Evolutionary conservation across 2,797 vertebrate genomes (phyloP).

Genomic region (Sebastiscus tertius): DNA sequence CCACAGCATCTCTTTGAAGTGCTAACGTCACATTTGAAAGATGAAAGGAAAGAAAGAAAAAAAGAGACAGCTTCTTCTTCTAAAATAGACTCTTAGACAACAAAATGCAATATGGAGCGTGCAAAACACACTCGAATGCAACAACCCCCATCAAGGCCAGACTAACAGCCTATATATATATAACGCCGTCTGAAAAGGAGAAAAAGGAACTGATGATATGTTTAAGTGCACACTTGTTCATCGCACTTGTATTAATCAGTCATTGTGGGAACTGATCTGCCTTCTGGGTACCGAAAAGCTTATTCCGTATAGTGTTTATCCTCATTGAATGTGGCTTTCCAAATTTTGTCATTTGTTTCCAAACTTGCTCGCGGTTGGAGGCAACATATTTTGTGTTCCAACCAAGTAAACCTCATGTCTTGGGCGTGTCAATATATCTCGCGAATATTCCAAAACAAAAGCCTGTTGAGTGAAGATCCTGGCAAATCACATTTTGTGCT

Average conservation of each 20-base stretch:
- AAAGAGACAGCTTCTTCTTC: conserved; percentile 3
- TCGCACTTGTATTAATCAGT: background rate
- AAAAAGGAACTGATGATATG: background rate
- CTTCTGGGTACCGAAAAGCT: background rate
- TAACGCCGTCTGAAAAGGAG: background rate
- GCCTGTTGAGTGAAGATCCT: background rate
- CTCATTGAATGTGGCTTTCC: background rate
- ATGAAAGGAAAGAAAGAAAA: conserved; percentile 42
- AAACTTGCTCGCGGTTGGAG: background rate
- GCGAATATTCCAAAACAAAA: background rate
- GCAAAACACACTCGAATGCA: background rate
- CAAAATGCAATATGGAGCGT: conserved; percentile 1
- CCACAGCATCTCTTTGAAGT: conserved; percentile 41
- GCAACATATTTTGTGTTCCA: background rate
- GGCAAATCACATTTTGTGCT: background rate
- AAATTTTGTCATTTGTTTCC: background rate
- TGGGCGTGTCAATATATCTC: background rate
- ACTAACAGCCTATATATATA: background rate
- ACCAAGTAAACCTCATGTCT: background rate
- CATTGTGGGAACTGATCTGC: background rate
- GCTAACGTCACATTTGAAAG: conserved; percentile 14
- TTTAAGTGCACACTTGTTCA: background rate
- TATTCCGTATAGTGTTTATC: background rate
- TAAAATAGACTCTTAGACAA: conserved; percentile 16
- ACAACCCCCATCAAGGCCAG: background rate